These are phyloP conservation scores for Sciaenops ocellatus DNA, from an alignment of 2,797 vertebrate genomes.

Conservation along the genomic window DNA sequence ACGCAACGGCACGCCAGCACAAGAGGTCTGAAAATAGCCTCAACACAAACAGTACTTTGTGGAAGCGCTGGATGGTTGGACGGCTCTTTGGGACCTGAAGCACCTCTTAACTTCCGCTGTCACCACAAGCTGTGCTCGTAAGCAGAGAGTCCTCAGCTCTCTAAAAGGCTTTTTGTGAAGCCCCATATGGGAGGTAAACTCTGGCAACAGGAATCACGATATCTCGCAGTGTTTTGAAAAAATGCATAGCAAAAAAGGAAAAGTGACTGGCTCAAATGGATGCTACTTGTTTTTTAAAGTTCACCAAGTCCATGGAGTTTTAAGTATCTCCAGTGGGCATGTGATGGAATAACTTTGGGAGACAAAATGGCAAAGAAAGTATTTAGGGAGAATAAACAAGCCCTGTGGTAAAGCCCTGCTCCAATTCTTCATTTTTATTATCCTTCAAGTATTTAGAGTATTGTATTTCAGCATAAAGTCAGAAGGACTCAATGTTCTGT, in stretches of 20 bases:
- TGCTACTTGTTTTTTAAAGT: constrained; percentile 32
- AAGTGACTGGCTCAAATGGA: constrained; percentile 5
- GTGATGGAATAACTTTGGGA: constrained; percentile 53
- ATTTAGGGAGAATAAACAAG: constrained; percentile 57
- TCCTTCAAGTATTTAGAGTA: constrained; percentile 50
- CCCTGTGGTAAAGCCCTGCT: constrained; percentile 53
- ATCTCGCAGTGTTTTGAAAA: constrained; percentile 17
- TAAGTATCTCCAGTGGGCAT: constrained; percentile 44
- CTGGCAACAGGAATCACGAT: not conserved
- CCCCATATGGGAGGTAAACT: constrained; percentile 24
- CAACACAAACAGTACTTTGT: constrained; percentile 58
- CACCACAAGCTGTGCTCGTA: constrained; percentile 60
- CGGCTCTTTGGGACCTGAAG: constrained; percentile 66
- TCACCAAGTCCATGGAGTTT: constrained; percentile 45
- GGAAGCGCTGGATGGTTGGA: constrained; percentile 41
- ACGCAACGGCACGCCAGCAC: constrained; percentile 24
- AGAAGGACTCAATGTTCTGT: constrained; percentile 19
- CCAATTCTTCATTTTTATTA: constrained; percentile 62
- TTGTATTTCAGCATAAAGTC: constrained; percentile 49
- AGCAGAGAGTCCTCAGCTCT: constrained; percentile 36
- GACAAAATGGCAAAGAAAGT: constrained; percentile 50
- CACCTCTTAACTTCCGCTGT: constrained; percentile 64
- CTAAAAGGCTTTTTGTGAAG: constrained; percentile 37
- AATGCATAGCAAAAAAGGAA: constrained; percentile 32
- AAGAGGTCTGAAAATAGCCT: constrained; percentile 55